Evolutionary conservation across 2,797 vertebrate species (phyloP).

Genomic region (Echeneis naucrates): DNA sequence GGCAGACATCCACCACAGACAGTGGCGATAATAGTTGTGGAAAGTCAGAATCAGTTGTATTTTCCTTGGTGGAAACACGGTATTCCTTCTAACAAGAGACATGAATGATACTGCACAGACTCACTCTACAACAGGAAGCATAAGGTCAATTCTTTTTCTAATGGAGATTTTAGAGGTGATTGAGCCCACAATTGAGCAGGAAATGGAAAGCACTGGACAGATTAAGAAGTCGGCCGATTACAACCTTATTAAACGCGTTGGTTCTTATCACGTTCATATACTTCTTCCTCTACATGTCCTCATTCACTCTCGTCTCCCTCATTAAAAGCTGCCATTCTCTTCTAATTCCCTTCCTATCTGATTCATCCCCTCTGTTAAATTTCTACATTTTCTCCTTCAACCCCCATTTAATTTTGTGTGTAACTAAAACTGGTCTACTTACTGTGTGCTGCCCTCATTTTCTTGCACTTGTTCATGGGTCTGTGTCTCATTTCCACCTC

Average conservation of each 20-base stretch:
- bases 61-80: not conserved
- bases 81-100: not conserved
- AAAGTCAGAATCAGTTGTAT: too few species aligned
- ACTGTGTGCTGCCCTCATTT: not conserved
- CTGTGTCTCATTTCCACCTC: not conserved
- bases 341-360: not conserved
- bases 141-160: not conserved
- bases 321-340: not conserved
- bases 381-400: not conserved
- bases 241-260: not conserved
- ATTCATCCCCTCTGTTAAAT: constrained; percentile 2
- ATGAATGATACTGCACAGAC: not conserved
- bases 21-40: too few species aligned
- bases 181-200: not conserved
- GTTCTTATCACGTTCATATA: not conserved
- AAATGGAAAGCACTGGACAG: not conserved
- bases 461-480: not conserved
- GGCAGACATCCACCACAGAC: too few species aligned
- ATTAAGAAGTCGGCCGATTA: not conserved
- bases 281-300: not conserved
- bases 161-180: not conserved
- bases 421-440: not conserved
- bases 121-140: not conserved
- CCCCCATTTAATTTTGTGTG: not conserved
- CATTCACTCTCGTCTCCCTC: not conserved